phyloP scores from a whole-genome alignment of 2,797 vertebrate genomes.

The Chromis chromis region DNA sequence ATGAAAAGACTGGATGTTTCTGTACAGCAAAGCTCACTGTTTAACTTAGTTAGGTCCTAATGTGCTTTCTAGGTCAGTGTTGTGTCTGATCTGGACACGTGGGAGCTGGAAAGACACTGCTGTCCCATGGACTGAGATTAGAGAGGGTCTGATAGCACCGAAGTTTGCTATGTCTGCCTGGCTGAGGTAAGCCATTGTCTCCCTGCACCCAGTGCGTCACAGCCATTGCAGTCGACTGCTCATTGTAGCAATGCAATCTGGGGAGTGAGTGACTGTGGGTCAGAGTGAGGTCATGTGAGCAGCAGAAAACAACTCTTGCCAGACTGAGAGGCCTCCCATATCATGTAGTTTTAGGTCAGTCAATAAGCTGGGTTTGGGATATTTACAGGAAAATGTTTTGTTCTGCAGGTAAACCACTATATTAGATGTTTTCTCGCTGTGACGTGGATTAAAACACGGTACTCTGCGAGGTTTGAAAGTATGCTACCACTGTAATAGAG shows the following conservation, averaged over 20 bases:
- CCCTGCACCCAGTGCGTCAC: constrained; percentile 74
- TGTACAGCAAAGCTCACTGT: constrained; percentile 26
- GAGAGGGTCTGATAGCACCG: constrained; percentile 77
- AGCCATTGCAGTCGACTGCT: constrained; percentile 67
- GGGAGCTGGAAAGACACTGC: constrained; percentile 76
- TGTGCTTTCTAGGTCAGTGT: constrained; percentile 50
- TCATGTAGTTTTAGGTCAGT: constrained; percentile 19
- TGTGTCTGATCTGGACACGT: constrained; percentile 79
- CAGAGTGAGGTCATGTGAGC: constrained; percentile 69
- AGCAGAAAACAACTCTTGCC: constrained; percentile 56
- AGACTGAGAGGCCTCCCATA: constrained; percentile 38
- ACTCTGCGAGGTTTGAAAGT: constrained; percentile 15
- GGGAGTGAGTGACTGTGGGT: constrained; percentile 76
- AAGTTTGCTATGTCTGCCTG: constrained; percentile 83
- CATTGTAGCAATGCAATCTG: constrained; percentile 75
- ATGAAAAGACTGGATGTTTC: constrained; percentile 32
- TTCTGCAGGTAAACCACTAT: not conserved
- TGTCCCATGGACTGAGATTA: constrained; percentile 82
- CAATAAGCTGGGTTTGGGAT: constrained; percentile 23
- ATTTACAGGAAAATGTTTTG: not conserved
- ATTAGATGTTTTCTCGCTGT: not conserved
- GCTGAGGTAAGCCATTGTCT: constrained; percentile 83
- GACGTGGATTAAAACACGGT: constrained; percentile 2
- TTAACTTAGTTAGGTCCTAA: constrained; percentile 53
- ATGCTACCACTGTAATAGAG: constrained; percentile 15